These are phyloP conservation scores for Lordiphosa mommai DNA, from an alignment of 1,140 invertebrate species.

Conservation along the genomic window DNA sequence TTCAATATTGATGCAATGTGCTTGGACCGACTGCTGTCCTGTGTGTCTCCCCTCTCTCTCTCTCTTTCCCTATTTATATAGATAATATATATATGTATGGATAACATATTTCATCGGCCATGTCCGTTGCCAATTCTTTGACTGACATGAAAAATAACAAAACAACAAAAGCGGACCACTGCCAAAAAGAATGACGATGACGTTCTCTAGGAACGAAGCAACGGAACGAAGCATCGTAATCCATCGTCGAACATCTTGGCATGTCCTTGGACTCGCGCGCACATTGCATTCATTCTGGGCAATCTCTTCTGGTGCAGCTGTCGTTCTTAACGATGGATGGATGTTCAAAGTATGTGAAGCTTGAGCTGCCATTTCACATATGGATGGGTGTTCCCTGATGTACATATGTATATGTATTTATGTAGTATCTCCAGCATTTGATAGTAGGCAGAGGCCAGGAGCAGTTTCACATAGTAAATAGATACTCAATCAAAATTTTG, in stretches of 20 bases:
- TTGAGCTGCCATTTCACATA: too few relatives aligned
- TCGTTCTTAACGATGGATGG: constrained; percentile 56
- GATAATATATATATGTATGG: constrained; percentile 17
- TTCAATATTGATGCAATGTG: constrained; percentile 78
- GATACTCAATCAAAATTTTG: too few relatives aligned
- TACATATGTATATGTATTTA: too few relatives aligned
- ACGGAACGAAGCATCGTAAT: constrained; percentile 53
- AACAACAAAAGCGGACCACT: constrained; percentile 65
- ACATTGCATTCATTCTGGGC: constrained; percentile 23
- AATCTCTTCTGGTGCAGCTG: constrained; percentile 59
- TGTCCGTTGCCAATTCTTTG: constrained; percentile 73
- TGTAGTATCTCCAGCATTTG: too few relatives aligned
- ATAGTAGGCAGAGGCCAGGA: too few relatives aligned
- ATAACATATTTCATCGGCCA: constrained; percentile 68
- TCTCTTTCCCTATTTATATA: constrained; percentile 4
- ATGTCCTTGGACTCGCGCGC: constrained; percentile 51
- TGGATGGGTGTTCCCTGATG: too few relatives aligned
- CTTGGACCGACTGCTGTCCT: constrained; percentile 38
- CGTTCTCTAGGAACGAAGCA: constrained; percentile 14
- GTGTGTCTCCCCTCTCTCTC: constrained; percentile 4
- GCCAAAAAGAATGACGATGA: constrained; percentile 65
- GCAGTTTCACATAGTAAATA: too few relatives aligned
- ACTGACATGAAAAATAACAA: constrained; percentile 77
- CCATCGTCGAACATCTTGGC: constrained; percentile 59
- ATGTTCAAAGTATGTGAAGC: constrained; percentile 22